A percentile compares a stretch with the other conserved stretches of the same genome.
These are phyloP conservation scores for Melanotaenia parkinsoni DNA, from an alignment of 2,797 vertebrate species.

Conservation along the genomic window DNA sequence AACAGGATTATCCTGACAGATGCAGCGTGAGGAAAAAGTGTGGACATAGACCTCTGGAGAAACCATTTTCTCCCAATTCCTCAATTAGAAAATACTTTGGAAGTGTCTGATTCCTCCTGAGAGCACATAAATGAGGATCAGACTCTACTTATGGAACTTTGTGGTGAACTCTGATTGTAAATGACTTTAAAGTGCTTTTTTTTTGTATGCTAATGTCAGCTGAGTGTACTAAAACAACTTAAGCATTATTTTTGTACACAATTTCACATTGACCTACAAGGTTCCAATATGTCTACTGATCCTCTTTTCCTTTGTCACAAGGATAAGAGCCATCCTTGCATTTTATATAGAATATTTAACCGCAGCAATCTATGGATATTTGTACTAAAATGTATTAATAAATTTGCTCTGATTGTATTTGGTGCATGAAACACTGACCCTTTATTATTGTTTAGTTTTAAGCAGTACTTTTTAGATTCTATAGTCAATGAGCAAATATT, in stretches of 20 bases:
- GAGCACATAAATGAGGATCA: conserved; percentile 19
- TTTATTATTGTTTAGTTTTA: too few species aligned
- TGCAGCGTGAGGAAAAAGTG: conserved; percentile 39
- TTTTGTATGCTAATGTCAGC: conserved; percentile 1
- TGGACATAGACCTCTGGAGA: conserved; percentile 40
- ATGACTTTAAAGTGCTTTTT: conserved; percentile 8
- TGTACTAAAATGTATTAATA: background rate
- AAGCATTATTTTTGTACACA: background rate
- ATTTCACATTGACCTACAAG: background rate
- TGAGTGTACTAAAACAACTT: background rate
- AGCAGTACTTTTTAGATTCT: too few species aligned
- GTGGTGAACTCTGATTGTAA: conserved; percentile 25
- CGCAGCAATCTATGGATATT: background rate
- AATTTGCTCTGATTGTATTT: too few species aligned
- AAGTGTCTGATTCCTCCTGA: conserved; percentile 33
- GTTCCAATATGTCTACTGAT: background rate
- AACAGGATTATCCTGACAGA: conserved; percentile 51
- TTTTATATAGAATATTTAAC: background rate
- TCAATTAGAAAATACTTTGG: conserved; percentile 37
- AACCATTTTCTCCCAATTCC: conserved; percentile 44
- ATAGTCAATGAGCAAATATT: too few species aligned
- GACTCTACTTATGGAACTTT: conserved; percentile 21
- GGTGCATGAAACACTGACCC: too few species aligned
- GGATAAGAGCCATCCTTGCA: background rate
- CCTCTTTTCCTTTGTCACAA: background rate